Conservation (phyloP, 2,888 invertebrate genomes). For the Brachycybe producta region DNA sequence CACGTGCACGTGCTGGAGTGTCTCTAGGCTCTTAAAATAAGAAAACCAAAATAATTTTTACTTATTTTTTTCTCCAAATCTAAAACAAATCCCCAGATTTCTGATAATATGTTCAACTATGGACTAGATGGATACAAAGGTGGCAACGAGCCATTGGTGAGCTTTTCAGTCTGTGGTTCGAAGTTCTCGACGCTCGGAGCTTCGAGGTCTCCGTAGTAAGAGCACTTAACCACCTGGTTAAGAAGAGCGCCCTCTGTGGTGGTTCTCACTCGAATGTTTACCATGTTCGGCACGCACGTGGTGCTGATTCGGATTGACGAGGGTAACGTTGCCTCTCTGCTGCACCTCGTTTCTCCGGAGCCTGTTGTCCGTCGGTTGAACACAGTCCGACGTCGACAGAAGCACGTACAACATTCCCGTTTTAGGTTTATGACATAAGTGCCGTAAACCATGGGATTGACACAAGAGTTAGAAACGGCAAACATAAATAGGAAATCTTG, state of each 20-base stretch:
- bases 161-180: too few relatives aligned
- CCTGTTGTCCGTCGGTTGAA: constrained; percentile 14
- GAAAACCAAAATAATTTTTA: too few relatives aligned
- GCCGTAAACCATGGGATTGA: constrained; percentile 66
- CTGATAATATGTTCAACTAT: too few relatives aligned
- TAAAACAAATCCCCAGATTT: too few relatives aligned
- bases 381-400: constrained; percentile 9
- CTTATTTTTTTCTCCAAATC: too few relatives aligned
- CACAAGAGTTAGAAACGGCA: constrained; percentile 67
- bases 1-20: too few relatives aligned
- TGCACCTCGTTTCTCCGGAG: constrained; percentile 11
- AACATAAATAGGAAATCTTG: constrained; percentile 62
- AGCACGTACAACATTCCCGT: constrained; percentile 17
- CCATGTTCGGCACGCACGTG: constrained; percentile 6
- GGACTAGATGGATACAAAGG: too few relatives aligned
- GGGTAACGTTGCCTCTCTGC: constrained; percentile 16
- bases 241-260: constrained; percentile 16
- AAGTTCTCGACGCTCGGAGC: constrained; percentile 7
- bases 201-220: constrained; percentile 9
- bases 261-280: constrained; percentile 9
- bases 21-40: too few relatives aligned
- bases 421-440: constrained; percentile 46
- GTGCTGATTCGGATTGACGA: constrained; percentile 3
- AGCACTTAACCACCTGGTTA: constrained; percentile 11
- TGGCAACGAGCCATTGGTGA: too few relatives aligned